Evolutionary conservation across 2,888 invertebrate genomes (phyloP).

Genomic region (Epicampocera succincta): DNA sequence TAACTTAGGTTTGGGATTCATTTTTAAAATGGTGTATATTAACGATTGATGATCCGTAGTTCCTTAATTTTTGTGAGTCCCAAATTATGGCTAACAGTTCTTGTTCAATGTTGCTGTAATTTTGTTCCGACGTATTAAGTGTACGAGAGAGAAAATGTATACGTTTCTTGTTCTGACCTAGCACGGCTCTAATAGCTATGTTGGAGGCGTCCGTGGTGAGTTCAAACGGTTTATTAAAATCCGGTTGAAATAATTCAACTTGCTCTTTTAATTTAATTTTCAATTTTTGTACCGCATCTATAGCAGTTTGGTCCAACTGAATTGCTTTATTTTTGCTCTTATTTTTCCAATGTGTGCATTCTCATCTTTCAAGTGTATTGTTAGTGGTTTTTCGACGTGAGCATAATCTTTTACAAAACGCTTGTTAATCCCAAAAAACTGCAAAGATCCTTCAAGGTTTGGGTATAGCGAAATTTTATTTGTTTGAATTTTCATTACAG

Average conservation of each 20-base stretch:
- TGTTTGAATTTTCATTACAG: slow-evolving; percentile 8
- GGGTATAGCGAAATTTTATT: slow-evolving; percentile 5
- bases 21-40: no score
- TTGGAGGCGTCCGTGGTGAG: slow-evolving; percentile 60
- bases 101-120: slow-evolving; percentile 76
- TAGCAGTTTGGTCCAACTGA: slow-evolving; percentile 45
- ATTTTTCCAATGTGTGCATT: slow-evolving; percentile 52
- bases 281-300: slow-evolving; percentile 39
- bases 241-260: slow-evolving; percentile 49
- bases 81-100: slow-evolving; percentile 77
- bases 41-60: slow-evolving; percentile 75
- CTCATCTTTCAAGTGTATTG: slow-evolving; percentile 40
- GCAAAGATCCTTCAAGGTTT: slow-evolving; percentile 24
- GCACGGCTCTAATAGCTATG: slow-evolving; percentile 36
- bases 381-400: no score
- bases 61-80: no score
- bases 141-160: slow-evolving; percentile 58
- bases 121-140: slow-evolving; percentile 29
- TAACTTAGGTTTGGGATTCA: no score
- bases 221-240: slow-evolving; percentile 55
- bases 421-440: slow-evolving; percentile 44
- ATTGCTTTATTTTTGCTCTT: slow-evolving; percentile 48
- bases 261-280: no score
- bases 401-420: no score
- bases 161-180: slow-evolving; percentile 45